Conservation (phyloP, 1,140 invertebrate species). For the Steinernema feltiae region DNA sequence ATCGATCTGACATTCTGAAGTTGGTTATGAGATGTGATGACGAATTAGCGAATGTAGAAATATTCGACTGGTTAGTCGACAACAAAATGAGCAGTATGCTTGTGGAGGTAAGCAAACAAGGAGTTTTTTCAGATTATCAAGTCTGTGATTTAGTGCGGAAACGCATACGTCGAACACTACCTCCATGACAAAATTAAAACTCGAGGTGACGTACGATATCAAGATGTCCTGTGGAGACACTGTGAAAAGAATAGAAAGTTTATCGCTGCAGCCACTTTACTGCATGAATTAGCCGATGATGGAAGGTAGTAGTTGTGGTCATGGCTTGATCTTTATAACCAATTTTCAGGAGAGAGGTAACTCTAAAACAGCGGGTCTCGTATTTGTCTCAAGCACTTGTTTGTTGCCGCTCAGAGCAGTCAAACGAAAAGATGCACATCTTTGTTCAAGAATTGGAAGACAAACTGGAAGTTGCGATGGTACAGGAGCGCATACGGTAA, state of each 20-base stretch:
- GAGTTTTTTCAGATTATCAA: neutral
- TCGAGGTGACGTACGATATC: neutral
- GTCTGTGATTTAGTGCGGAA: neutral
- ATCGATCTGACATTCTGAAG: neutral
- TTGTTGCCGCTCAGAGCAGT: neutral
- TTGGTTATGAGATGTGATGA: neutral
- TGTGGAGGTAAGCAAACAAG: neutral
- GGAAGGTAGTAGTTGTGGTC: neutral
- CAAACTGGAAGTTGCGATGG: neutral
- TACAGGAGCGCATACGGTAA: neutral
- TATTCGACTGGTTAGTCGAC: neutral
- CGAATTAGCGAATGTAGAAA: neutral
- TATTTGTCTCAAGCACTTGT: neutral
- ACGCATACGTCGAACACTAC: neutral
- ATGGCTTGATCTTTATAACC: neutral
- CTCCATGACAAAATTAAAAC: neutral
- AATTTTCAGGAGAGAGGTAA: neutral
- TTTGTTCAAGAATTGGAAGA: neutral
- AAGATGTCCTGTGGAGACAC: neutral
- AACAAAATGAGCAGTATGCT: neutral
- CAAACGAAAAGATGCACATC: neutral
- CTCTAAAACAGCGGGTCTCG: neutral
- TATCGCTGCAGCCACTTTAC: neutral
- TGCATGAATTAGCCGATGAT: neutral
- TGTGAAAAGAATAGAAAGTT: constrained; percentile 7